phyloP scores from a whole-genome alignment of 2,113 vertebrate species.

The Pogona vitticeps region DNA sequence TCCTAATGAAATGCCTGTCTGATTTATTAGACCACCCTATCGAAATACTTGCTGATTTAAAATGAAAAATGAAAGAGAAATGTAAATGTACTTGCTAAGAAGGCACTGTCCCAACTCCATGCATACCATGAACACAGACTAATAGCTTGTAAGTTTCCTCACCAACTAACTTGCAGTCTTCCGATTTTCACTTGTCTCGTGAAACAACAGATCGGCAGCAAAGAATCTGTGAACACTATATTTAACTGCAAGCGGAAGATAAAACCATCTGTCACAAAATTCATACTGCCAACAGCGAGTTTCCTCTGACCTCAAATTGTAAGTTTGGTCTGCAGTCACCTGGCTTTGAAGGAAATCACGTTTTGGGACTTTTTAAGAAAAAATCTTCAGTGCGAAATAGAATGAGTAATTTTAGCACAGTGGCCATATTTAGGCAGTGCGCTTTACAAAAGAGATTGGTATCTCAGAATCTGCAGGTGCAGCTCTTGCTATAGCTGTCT shows the following conservation, averaged over 20 bases:
- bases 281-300: background rate
- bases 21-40: background rate
- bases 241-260: background rate
- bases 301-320: background rate
- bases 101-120: too few relatives aligned
- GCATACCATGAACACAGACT: background rate
- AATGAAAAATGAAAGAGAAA: conserved; percentile 9
- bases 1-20: background rate
- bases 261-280: conserved; percentile 6
- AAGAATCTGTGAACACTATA: background rate
- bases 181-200: background rate
- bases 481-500: too few relatives aligned
- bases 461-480: background rate
- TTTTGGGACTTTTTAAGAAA: background rate
- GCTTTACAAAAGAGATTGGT: background rate
- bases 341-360: background rate
- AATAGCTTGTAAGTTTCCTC: background rate
- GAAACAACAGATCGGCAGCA: background rate
- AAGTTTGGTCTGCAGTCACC: background rate
- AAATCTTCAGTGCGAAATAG: background rate
- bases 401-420: background rate
- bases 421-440: background rate
- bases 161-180: background rate
- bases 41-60: background rate
- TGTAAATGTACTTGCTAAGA: background rate